Conservation (phyloP, 2,113 vertebrate genomes). For the Bufo gargarizans region DNA sequence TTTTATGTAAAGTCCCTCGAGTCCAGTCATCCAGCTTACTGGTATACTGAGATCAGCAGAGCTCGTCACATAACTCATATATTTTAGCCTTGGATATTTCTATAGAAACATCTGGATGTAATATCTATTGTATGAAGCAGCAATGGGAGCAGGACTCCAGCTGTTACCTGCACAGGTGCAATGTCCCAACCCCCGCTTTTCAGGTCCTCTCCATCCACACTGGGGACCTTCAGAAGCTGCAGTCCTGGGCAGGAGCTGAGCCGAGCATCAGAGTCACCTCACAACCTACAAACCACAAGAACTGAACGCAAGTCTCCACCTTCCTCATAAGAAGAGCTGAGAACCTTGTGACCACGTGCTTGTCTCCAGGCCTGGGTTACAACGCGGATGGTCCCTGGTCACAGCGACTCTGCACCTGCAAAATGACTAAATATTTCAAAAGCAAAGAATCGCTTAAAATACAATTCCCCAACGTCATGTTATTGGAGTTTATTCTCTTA, state of each 20-base stretch:
- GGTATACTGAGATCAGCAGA: no score
- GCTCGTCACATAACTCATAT: no score
- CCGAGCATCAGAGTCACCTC: neutral
- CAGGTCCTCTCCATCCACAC: neutral
- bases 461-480: neutral
- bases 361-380: neutral
- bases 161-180: neutral
- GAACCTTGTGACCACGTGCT: neutral
- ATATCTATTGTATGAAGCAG: neutral
- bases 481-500: no score
- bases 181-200: neutral
- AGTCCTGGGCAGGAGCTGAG: neutral
- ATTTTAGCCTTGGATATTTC: no score
- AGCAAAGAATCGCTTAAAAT: neutral
- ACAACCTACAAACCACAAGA: constrained; percentile 17
- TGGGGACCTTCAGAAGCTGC: neutral
- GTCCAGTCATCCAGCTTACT: no score
- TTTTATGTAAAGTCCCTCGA: no score
- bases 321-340: neutral
- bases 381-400: no score
- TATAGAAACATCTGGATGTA: neutral
- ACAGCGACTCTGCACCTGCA: neutral
- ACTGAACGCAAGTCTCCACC: neutral
- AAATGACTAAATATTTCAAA: neutral
- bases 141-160: neutral